Base-by-base conservation (phyloP, 2,797 vertebrate genomes). In the Vespertilio murinus region DNA sequence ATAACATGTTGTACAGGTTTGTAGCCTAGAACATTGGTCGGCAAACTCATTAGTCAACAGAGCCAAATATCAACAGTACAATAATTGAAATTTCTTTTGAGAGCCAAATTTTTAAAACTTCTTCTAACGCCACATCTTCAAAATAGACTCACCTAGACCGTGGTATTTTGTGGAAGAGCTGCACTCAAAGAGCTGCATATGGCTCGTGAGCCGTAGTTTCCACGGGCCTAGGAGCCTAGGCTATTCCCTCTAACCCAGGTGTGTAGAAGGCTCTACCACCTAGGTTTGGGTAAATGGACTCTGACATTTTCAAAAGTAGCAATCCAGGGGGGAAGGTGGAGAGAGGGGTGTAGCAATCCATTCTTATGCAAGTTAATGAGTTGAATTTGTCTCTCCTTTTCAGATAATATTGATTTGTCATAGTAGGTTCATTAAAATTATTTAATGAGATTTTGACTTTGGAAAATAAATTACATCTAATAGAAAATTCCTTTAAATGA, bases 321-420 rank as follows among this genome's bases (percentile, higher is more conserved):
- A 61, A 61, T 30, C 25, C 59, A 61, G 59, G 12, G 12, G 28
- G 25, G 59, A 61, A 61, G 25, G 25, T 6, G 25, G 11, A 12
- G 12, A 6, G 25, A 4, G 56, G 12, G 25, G 25, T 6, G 59
- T 61, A 94, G 77, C 9, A 78, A 8, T 65, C 49, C 16, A 61
- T 78, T 54, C 45, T 71, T 90, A 89, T 5, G 45, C 25, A 79
- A 30, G 70, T 87, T 74, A 87, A 59, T 82, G 8, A 45, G 42
- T 74, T 73, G 47, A 73, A 78, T 92, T 92, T 79, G 22, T n/a
- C 56, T 74, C 80, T 94, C 10, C 12, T 90, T 95, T 89, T 90
- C 33, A 73, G 22, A 75, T 85, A 75, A 79, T 47, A 69, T 5
- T 92, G 59, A 93, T 84, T 90, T 92, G 64, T 73, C 86, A 90